phyloP scores from a whole-genome alignment of 2,888 invertebrate genomes.

The Temnothorax ravouxi region DNA sequence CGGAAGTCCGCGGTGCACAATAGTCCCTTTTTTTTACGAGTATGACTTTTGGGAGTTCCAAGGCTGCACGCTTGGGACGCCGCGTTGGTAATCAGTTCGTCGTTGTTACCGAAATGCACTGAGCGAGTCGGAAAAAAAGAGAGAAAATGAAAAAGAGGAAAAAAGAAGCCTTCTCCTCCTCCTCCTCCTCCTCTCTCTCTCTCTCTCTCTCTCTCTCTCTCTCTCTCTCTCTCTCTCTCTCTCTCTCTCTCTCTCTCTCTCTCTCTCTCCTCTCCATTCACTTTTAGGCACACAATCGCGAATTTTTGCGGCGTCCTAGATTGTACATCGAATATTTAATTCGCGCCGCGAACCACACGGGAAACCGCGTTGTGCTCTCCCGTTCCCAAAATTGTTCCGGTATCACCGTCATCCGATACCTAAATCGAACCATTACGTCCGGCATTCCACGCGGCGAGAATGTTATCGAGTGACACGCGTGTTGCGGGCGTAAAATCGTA shows the following conservation, averaged over 20 bases:
- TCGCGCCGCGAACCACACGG: conserved; percentile 6
- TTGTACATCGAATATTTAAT: conserved; percentile 51
- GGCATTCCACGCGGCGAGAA: conserved; percentile 33
- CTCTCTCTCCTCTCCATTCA: conserved; percentile 6
- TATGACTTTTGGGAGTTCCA: conserved; percentile 77
- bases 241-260: background rate
- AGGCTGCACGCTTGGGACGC: conserved; percentile 74
- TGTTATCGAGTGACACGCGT: conserved; percentile 48
- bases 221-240: background rate
- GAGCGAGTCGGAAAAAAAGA: conserved; percentile 30
- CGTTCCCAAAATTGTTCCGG: conserved; percentile 28
- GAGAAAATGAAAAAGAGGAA: background rate
- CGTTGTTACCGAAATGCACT: conserved; percentile 72
- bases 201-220: no score
- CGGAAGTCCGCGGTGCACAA: conserved; percentile 77
- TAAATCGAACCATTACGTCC: conserved; percentile 49
- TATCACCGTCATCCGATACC: conserved; percentile 44
- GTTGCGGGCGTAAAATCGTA: conserved; percentile 50
- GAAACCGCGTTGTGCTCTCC: background rate
- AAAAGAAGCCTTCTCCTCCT: background rate
- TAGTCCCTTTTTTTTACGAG: conserved; percentile 75
- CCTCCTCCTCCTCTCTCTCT: background rate
- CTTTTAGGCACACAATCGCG: conserved; percentile 31
- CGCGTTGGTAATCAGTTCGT: conserved; percentile 76
- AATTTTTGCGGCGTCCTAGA: conserved; percentile 39